A percentile compares a stretch with the other conserved stretches of the same genome.
Conservation (phyloP, 2,113 vertebrate species). For the Oryzias woworae region DNA sequence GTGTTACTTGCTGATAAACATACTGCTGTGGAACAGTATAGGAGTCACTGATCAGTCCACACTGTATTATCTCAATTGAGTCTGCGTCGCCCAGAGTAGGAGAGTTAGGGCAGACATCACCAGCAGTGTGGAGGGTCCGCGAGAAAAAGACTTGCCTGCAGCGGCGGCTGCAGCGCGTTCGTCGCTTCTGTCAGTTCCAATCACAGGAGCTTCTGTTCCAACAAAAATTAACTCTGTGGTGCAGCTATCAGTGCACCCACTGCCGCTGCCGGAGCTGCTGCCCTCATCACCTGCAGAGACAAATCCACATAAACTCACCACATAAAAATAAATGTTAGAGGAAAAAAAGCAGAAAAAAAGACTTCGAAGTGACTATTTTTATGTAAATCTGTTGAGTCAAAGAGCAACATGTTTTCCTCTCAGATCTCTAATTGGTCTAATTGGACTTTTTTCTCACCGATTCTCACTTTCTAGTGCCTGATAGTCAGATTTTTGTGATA, state of each 20-base stretch:
- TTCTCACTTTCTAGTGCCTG: not conserved
- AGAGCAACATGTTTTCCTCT: not conserved
- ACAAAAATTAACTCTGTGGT: conserved; percentile 89
- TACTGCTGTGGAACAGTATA: conserved; percentile 68
- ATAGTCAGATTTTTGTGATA: not conserved
- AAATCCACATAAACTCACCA: conserved; percentile 37
- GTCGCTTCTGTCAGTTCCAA: conserved; percentile 83
- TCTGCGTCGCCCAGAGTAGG: conserved; percentile 77
- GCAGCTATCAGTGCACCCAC: conserved; percentile 89
- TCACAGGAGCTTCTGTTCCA: conserved; percentile 86
- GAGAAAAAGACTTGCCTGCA: conserved; percentile 47
- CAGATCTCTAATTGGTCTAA: not conserved
- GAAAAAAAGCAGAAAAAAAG: not conserved
- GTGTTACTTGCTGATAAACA: conserved; percentile 57
- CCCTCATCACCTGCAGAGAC: conserved; percentile 86
- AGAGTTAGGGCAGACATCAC: conserved; percentile 54
- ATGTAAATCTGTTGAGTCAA: not conserved
- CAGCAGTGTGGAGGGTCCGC: conserved; percentile 59
- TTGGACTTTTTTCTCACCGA: not conserved
- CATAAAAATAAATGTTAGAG: not conserved
- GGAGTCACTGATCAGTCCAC: conserved; percentile 56
- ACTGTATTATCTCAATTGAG: conserved; percentile 92
- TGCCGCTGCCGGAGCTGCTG: conserved; percentile 91
- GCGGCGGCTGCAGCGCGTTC: conserved; percentile 80
- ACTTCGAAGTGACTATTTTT: not conserved